A percentile compares a stretch with the other conserved stretches of the same genome.
These are phyloP conservation scores for Erannis defoliaria DNA, from an alignment of 2,888 invertebrate genomes.

Conservation along the genomic window DNA sequence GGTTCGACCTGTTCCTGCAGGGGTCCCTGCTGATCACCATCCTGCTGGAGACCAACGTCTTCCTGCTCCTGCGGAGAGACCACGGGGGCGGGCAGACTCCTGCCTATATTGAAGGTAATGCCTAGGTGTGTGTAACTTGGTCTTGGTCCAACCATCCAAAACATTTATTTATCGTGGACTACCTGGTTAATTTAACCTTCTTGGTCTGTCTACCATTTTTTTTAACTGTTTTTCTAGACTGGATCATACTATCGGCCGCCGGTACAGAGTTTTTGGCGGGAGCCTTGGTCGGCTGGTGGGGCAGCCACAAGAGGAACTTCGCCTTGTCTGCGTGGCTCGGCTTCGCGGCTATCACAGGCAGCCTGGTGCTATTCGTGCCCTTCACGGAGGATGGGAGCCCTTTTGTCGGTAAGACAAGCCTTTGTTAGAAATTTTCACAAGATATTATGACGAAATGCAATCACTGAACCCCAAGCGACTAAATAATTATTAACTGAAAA, in stretches of 20 bases:
- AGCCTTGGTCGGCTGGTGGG: conserved; percentile 67
- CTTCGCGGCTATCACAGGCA: conserved; percentile 57
- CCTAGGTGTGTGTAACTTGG: neutral
- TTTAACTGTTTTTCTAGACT: conserved; percentile 57
- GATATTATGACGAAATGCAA: too few relatives aligned
- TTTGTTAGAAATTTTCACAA: too few relatives aligned
- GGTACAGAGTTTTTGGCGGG: conserved; percentile 64
- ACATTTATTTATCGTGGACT: too few relatives aligned
- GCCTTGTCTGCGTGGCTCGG: conserved; percentile 66
- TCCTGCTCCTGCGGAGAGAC: conserved; percentile 67
- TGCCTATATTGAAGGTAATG: conserved; percentile 64
- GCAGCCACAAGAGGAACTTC: conserved; percentile 59
- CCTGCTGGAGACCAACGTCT: conserved; percentile 69
- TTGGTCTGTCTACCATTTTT: neutral
- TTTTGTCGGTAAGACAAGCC: conserved; percentile 61
- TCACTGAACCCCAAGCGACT: too few relatives aligned
- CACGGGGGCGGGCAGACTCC: conserved; percentile 62
- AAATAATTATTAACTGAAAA: too few relatives aligned
- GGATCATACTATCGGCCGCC: conserved; percentile 63
- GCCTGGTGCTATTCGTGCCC: conserved; percentile 70
- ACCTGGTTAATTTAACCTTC: neutral
- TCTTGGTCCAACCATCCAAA: too few relatives aligned
- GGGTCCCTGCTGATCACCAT: conserved; percentile 72
- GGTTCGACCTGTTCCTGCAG: conserved; percentile 78
- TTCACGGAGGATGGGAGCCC: conserved; percentile 55